These are phyloP conservation scores for Plagodis pulveraria DNA, from an alignment of 2,888 invertebrate genomes.

Conservation along the genomic window DNA sequence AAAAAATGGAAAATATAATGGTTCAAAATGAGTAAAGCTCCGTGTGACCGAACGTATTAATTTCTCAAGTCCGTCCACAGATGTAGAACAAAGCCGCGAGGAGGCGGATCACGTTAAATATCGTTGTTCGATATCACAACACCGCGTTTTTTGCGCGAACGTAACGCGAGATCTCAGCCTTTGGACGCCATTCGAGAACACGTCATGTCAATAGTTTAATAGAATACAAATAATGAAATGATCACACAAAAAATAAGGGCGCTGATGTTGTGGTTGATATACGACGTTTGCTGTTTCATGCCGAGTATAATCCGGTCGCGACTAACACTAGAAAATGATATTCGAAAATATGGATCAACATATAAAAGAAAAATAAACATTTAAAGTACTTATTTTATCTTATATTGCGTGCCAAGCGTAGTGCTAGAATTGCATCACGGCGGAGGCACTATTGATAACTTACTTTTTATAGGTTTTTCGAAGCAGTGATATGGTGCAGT, in stretches of 20 bases:
- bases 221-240: slow-evolving; percentile 20
- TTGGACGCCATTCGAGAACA: slow-evolving; percentile 24
- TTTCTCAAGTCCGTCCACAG: slow-evolving; percentile 20
- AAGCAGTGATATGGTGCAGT: no score
- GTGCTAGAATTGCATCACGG: no score
- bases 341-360: no score
- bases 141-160: slow-evolving; percentile 23
- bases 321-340: no score
- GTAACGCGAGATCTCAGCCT: slow-evolving; percentile 32
- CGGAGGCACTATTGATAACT: no score
- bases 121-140: slow-evolving; percentile 34
- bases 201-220: slow-evolving; percentile 21
- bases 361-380: no score
- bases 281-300: neutral
- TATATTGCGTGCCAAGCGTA: no score
- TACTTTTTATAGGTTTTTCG: no score
- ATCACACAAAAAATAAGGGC: slow-evolving; percentile 2
- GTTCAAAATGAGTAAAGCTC: slow-evolving; percentile 20
- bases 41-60: slow-evolving; percentile 27
- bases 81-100: slow-evolving; percentile 28
- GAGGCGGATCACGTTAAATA: slow-evolving; percentile 31
- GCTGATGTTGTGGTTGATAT: no score
- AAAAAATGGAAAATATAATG: slow-evolving; percentile 16
- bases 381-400: no score
- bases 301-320: no score